Evolutionary conservation across 2,113 vertebrate genomes (phyloP).

Genomic region (Tachysurus fulvidraco): DNA sequence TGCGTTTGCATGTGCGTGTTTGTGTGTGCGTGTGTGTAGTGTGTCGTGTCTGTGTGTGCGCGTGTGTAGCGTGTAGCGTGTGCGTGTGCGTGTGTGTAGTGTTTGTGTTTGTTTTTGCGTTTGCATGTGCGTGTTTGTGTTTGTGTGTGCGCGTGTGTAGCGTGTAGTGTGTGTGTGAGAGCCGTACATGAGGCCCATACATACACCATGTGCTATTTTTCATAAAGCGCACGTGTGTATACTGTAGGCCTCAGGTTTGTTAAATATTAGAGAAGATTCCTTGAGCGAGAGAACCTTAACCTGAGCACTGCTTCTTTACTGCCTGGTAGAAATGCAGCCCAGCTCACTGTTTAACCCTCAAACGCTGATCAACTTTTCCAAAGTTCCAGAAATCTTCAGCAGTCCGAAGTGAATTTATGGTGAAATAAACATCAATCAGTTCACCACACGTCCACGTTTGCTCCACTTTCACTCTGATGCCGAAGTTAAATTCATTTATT

Average conservation of each 20-base stretch:
- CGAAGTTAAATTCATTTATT: too few species aligned
- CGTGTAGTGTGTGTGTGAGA: background rate
- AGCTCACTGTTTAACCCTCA: background rate
- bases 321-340: background rate
- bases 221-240: background rate
- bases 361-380: background rate
- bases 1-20: too few species aligned
- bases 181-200: background rate
- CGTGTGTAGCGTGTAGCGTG: too few species aligned
- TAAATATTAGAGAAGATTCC: slow-evolving; percentile 9
- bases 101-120: too few species aligned
- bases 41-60: too few species aligned
- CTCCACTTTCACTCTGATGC: too few species aligned
- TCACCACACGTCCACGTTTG: too few species aligned
- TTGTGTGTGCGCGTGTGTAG: too few species aligned
- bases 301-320: background rate
- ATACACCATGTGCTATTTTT: slow-evolving; percentile 54
- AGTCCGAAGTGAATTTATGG: background rate
- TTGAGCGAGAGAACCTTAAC: background rate
- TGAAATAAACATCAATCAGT: background rate
- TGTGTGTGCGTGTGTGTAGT: too few species aligned
- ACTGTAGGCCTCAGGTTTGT: background rate
- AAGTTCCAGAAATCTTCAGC: background rate
- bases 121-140: too few species aligned
- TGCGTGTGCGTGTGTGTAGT: too few species aligned